A percentile compares a stretch with the other conserved stretches of the same genome.
Conservation (phyloP, 2,113 vertebrate genomes). For the Eptatretus burgeri region DNA sequence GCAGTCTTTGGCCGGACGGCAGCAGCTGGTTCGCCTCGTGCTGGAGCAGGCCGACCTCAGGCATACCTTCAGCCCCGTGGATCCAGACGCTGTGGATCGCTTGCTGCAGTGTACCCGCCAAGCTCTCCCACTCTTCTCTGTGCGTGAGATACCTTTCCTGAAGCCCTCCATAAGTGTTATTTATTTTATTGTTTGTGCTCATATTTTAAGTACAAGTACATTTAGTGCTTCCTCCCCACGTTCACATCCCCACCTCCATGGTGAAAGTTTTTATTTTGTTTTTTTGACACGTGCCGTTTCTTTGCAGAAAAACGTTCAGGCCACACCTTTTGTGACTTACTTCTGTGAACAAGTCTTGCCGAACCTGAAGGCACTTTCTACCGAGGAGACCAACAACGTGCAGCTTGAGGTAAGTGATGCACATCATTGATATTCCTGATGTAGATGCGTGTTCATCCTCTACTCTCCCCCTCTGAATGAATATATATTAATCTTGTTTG, state of each 20-base stretch:
- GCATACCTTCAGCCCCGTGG: constrained; percentile 53
- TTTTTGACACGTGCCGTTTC: constrained; percentile 1
- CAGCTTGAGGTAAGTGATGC: constrained; percentile 54
- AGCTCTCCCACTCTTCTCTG: constrained; percentile 74
- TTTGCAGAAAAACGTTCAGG: constrained; percentile 90
- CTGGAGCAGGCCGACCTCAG: constrained; percentile 77
- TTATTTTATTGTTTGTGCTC: background rate
- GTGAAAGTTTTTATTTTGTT: too few relatives aligned
- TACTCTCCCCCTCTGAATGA: background rate
- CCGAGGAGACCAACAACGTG: constrained; percentile 67
- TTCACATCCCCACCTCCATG: too few relatives aligned
- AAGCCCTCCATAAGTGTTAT: background rate
- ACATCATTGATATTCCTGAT: background rate
- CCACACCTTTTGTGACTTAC: constrained; percentile 76
- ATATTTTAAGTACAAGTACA: background rate
- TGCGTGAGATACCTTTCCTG: constrained; percentile 16
- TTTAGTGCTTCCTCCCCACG: background rate
- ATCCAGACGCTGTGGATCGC: constrained; percentile 66
- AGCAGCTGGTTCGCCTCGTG: constrained; percentile 70
- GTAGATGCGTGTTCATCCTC: too few relatives aligned
- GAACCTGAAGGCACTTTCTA: constrained; percentile 54
- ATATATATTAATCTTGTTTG: background rate
- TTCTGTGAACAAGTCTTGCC: constrained; percentile 84
- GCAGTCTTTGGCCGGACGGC: constrained; percentile 70
- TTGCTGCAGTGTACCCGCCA: constrained; percentile 82